Conservation (phyloP, 2,113 vertebrate species). For the Chionis minor region DNA sequence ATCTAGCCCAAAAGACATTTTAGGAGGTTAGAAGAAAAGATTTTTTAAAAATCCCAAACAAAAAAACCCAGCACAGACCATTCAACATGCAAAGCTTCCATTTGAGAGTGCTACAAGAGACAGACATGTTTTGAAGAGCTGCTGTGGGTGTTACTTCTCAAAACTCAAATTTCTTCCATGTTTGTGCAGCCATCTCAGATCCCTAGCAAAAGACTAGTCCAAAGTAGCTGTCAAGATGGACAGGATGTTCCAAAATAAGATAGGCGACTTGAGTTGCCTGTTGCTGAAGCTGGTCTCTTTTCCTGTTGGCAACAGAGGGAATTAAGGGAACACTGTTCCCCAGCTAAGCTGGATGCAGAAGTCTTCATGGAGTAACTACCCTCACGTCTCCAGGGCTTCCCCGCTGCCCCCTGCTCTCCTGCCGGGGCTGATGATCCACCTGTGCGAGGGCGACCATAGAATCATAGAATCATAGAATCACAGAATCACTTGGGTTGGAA, state of each 20-base stretch:
- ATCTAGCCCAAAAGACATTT: not conserved
- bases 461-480: too few species aligned
- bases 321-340: not conserved
- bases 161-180: not conserved
- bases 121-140: not conserved
- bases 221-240: not conserved
- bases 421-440: accelerated
- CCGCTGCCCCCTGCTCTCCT: not conserved
- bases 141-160: not conserved
- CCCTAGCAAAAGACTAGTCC: not conserved
- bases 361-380: not conserved
- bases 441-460: not conserved
- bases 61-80: not conserved
- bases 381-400: not conserved
- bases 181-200: not conserved
- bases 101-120: not conserved
- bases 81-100: not conserved
- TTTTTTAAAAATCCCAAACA: not conserved
- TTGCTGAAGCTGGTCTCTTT: not conserved
- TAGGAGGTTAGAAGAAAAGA: not conserved
- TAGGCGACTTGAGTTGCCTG: not conserved
- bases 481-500: too few species aligned
- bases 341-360: not conserved
- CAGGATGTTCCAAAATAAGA: not conserved
- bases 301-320: not conserved